A percentile compares a stretch with the other conserved stretches of the same genome.
phyloP scores from a whole-genome alignment of 1,140 invertebrate species.

The Eupristina koningsbergeri region DNA sequence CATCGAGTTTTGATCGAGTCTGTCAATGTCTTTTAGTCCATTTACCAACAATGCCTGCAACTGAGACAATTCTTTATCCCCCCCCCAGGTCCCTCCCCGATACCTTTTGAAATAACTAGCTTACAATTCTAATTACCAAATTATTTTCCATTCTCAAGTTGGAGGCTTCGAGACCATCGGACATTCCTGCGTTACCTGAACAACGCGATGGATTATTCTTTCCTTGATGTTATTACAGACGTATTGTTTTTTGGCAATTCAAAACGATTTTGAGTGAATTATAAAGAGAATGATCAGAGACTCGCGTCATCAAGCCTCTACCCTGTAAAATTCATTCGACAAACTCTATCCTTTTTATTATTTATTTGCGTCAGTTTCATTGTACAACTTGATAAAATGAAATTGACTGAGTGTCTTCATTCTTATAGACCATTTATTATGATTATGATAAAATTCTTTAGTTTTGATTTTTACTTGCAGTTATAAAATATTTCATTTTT shows the following conservation, averaged over 20 bases:
- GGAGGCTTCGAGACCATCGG: neutral
- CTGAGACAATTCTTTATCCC: slow-evolving; percentile 14
- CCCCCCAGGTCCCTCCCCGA: no score
- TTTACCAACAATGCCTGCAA: no score
- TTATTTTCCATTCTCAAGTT: slow-evolving; percentile 8
- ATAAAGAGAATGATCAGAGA: neutral
- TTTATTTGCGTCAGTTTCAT: neutral
- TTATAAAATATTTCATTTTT: no score
- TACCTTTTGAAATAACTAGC: no score
- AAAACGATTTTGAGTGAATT: neutral
- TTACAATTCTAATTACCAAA: slow-evolving; percentile 32
- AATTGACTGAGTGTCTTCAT: no score
- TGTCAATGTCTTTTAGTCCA: no score
- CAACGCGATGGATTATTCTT: neutral
- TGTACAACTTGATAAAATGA: no score
- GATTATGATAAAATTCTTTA: no score
- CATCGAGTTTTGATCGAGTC: no score
- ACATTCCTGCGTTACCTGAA: neutral
- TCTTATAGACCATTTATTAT: no score
- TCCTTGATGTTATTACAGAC: neutral
- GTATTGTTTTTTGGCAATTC: neutral
- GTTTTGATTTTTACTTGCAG: no score
- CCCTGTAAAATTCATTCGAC: neutral
- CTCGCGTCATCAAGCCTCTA: neutral
- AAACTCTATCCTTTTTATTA: neutral